Conservation (phyloP, 2,888 invertebrate genomes). For the Caenorhabditis uteleia region DNA sequence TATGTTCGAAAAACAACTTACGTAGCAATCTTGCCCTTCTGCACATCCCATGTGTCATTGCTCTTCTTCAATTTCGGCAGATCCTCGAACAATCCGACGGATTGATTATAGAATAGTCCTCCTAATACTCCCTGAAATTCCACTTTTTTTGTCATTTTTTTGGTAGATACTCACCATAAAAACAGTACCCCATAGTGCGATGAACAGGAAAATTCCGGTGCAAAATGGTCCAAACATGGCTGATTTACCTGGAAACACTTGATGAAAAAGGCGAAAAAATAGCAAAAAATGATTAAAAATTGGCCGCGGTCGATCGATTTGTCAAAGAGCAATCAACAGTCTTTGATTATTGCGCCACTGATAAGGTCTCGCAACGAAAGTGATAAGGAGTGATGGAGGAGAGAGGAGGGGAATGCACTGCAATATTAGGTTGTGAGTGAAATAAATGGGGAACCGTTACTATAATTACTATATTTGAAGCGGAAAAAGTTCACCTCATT, state of each 20-base stretch:
- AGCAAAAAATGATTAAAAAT: slow-evolving; percentile 21
- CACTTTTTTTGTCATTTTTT: no score
- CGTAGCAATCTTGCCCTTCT: slow-evolving; percentile 11
- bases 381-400: background rate
- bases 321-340: slow-evolving; percentile 35
- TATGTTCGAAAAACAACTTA: slow-evolving; percentile 11
- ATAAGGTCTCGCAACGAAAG: slow-evolving; percentile 26
- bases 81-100: slow-evolving; percentile 59
- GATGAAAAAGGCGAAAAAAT: background rate
- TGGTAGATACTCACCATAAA: no score
- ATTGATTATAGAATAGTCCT: slow-evolving; percentile 52
- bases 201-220: slow-evolving; percentile 51
- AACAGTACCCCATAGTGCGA: slow-evolving; percentile 59
- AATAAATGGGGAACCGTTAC: no score
- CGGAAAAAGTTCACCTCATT: no score
- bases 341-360: slow-evolving; percentile 36
- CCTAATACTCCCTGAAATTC: slow-evolving; percentile 48
- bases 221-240: slow-evolving; percentile 50
- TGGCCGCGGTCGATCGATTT: slow-evolving; percentile 4
- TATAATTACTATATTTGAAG: no score
- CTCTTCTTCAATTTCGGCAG: slow-evolving; percentile 34
- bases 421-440: no score
- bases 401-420: no score
- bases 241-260: background rate
- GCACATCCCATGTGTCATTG: slow-evolving; percentile 14